Conservation (phyloP, 1,140 invertebrate species). For the Sesamia nonagrioides region DNA sequence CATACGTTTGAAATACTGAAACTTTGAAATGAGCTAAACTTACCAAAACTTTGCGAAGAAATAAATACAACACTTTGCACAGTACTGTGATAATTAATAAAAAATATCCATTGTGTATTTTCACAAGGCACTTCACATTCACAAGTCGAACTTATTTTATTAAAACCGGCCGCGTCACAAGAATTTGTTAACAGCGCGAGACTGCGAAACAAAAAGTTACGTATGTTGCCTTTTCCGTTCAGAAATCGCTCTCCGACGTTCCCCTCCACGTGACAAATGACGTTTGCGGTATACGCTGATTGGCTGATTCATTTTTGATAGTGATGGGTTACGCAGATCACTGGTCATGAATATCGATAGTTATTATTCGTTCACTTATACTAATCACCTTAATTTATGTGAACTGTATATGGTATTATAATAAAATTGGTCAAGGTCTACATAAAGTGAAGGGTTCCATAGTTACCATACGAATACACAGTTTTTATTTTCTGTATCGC, state of each 20-base stretch:
- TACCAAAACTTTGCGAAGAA: slow-evolving; percentile 52
- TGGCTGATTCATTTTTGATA: slow-evolving; percentile 20
- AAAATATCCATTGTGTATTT: slow-evolving; percentile 61
- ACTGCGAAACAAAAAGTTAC: slow-evolving; percentile 51
- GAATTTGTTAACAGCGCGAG: slow-evolving; percentile 47
- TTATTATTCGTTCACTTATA: no score
- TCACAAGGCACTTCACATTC: slow-evolving; percentile 58
- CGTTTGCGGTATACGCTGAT: slow-evolving; percentile 39
- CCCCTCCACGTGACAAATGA: slow-evolving; percentile 50
- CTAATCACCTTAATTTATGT: no score
- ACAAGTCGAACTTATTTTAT: slow-evolving; percentile 55
- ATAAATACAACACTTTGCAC: slow-evolving; percentile 51
- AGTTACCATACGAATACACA: no score
- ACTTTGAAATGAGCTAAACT: slow-evolving; percentile 46
- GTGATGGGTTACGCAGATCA: background rate
- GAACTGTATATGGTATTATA: no score
- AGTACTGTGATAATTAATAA: slow-evolving; percentile 48
- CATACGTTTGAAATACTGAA: slow-evolving; percentile 51
- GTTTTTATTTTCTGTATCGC: no score
- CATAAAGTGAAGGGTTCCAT: no score
- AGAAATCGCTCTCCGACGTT: slow-evolving; percentile 31
- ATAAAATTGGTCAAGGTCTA: no score
- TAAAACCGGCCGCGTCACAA: slow-evolving; percentile 49
- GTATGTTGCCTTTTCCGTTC: slow-evolving; percentile 43
- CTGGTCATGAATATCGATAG: background rate